Percentiles rank a stretch among this genome's conserved stretches.
Evolutionary conservation across 2,797 vertebrate genomes (phyloP).

Genomic region (Mastacembelus armatus): DNA sequence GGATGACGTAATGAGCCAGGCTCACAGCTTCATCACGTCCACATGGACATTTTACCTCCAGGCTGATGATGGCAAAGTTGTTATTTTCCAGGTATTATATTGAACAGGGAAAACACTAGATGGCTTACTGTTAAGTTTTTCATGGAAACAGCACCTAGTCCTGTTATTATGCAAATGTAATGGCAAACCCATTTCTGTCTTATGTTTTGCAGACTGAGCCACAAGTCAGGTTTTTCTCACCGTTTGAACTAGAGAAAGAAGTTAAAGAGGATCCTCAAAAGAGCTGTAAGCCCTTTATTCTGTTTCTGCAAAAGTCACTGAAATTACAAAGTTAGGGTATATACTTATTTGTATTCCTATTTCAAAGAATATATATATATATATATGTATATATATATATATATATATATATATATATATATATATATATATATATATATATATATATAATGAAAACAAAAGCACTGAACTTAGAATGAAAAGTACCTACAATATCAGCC

Average conservation of each 20-base stretch:
- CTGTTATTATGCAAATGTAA: not conserved
- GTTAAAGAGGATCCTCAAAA: conserved; percentile 81
- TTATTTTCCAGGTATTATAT: conserved; percentile 94
- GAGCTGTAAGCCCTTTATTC: conserved; percentile 82
- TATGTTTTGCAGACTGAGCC: conserved; percentile 88
- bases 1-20: conserved; percentile 96
- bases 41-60: conserved; percentile 99
- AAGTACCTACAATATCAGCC: not conserved
- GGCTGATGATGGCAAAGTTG: conserved; percentile 95
- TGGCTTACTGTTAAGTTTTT: not conserved
- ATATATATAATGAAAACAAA: no score
- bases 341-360: not conserved
- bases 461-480: no score
- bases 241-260: conserved; percentile 85
- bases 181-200: not conserved
- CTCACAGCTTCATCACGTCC: conserved; percentile 94
- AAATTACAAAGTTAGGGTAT: not conserved
- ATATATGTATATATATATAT: no score
- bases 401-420: no score
- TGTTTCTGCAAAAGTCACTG: not conserved
- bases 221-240: conserved; percentile 89
- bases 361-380: no score
- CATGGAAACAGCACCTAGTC: not conserved
- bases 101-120: not conserved
- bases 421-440: no score